Evolutionary conservation across 2,888 invertebrate species (phyloP).

Genomic region (Spilosoma lubricipeda): DNA sequence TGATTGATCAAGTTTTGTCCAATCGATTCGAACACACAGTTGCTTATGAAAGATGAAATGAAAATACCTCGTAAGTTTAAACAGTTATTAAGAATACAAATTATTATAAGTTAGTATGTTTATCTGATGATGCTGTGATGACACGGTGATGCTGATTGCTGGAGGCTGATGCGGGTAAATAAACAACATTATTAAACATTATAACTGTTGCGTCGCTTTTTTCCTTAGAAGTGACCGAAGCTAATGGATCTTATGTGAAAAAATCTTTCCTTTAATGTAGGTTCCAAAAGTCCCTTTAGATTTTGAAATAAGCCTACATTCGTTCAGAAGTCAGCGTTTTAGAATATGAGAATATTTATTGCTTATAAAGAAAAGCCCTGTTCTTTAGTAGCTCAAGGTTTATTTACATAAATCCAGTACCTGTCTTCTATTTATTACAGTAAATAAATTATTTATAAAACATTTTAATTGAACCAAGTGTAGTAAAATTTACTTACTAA

Average conservation of each 20-base stretch:
- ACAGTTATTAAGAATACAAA: too few species aligned
- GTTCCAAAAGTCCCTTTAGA: background rate
- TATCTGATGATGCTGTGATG: too few species aligned
- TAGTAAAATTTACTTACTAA: background rate
- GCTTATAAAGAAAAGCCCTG: background rate
- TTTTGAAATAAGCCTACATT: background rate
- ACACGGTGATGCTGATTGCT: too few species aligned
- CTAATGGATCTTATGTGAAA: too few species aligned
- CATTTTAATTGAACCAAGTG: background rate
- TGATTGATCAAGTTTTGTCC: background rate
- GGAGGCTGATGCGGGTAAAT: too few species aligned
- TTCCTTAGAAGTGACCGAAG: too few species aligned
- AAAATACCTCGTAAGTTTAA: too few species aligned
- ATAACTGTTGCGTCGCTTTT: too few species aligned
- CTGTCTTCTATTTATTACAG: background rate
- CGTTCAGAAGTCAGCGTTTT: background rate
- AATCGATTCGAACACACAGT: background rate
- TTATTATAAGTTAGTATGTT: too few species aligned
- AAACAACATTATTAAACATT: too few species aligned
- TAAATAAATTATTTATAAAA: background rate
- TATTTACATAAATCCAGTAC: background rate
- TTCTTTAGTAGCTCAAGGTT: background rate
- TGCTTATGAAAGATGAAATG: background rate
- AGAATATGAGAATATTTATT: too few species aligned
- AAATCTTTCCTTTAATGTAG: background rate